Evolutionary conservation across 2,797 vertebrate genomes (phyloP), one percentile per base, ranked within the genome.

Genomic region (Phoxinus dragarum): DNA sequence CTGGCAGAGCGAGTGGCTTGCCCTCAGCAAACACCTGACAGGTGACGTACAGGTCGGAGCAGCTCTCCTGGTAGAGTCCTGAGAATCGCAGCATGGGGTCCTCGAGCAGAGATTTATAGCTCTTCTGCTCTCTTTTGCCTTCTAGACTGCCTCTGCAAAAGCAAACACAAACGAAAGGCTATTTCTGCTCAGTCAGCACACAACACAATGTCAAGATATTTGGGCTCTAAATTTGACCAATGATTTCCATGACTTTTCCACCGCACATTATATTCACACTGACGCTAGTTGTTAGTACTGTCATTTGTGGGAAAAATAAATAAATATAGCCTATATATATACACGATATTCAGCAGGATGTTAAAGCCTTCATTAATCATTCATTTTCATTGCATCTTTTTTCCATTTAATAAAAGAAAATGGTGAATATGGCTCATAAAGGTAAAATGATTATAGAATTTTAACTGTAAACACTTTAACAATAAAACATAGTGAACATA

Each of bases 11-110:
- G 9, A 99, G 94, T 64, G 98, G 98, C 23, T 99, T 99, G 9
- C 98, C 98, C 91, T 99, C 98, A 12, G 98, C 98, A 88, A 99
- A 99, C 91, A 99, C 98, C 92, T 99, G 98, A 90, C 98, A 98
- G 78, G 98, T 99, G 80, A 99, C 98, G 40, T 99, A 99, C 36
- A 99, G 95, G 90, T 99, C 98, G 0, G 98, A 99, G 91, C 98
- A 99, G 59, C 94, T 97, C 86, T 99, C 98, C 89, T 99, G 98
- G 92, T 99, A 99, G 9, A 99, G 94, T 23, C 98, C 98, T 0
- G 98, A 99, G 92, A 99, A 99, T 11, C 97, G 95, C 88, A 99
- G 94, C 98, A 99, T 98, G 0, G 98, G 98, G 88, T 99, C 98
- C 88, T 98, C 96, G 0, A 99, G 93, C 87, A 99, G 94, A 0